Evolutionary conservation across 1,140 invertebrate species (phyloP).

Genomic region (Ceratoteleas bidentatus): DNA sequence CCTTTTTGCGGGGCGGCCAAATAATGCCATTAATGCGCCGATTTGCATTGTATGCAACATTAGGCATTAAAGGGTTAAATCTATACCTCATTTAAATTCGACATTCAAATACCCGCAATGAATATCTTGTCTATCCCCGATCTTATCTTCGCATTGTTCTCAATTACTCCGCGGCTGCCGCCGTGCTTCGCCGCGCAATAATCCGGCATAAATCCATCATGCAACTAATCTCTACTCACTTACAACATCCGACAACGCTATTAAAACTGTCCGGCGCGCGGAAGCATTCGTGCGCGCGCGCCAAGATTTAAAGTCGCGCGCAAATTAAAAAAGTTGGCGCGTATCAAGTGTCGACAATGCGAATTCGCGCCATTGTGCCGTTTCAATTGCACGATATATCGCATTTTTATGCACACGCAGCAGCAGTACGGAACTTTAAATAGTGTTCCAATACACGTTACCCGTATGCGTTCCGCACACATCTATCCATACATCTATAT

Average conservation of each 20-base stretch:
- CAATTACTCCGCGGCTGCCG: slow-evolving; percentile 42
- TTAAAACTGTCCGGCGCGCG: slow-evolving; percentile 35
- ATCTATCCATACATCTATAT: too few relatives aligned
- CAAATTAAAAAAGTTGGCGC: slow-evolving; percentile 46
- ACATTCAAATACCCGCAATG: too few relatives aligned
- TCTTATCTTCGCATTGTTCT: slow-evolving; percentile 58
- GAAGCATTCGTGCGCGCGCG: slow-evolving; percentile 12
- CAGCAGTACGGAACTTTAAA: slow-evolving; percentile 44
- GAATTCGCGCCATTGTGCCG: slow-evolving; percentile 24
- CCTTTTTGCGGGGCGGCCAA: too few relatives aligned
- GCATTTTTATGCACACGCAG: slow-evolving; percentile 52
- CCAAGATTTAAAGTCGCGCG: slow-evolving; percentile 33
- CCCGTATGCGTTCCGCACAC: slow-evolving; percentile 4
- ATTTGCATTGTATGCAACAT: too few relatives aligned
- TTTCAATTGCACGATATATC: slow-evolving; percentile 56
- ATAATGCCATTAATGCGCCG: too few relatives aligned
- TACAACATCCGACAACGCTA: slow-evolving; percentile 28
- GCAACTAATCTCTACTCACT: slow-evolving; percentile 44
- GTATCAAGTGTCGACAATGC: slow-evolving; percentile 40
- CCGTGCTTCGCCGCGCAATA: slow-evolving; percentile 14
- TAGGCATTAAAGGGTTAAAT: too few relatives aligned
- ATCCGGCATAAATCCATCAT: slow-evolving; percentile 50
- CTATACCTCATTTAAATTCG: too few relatives aligned
- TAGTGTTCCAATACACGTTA: slow-evolving; percentile 26
- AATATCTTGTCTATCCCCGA: too few relatives aligned